These are phyloP conservation scores for Crotalus horridus DNA, from an alignment of 2,113 vertebrate species.

Conservation along the genomic window DNA sequence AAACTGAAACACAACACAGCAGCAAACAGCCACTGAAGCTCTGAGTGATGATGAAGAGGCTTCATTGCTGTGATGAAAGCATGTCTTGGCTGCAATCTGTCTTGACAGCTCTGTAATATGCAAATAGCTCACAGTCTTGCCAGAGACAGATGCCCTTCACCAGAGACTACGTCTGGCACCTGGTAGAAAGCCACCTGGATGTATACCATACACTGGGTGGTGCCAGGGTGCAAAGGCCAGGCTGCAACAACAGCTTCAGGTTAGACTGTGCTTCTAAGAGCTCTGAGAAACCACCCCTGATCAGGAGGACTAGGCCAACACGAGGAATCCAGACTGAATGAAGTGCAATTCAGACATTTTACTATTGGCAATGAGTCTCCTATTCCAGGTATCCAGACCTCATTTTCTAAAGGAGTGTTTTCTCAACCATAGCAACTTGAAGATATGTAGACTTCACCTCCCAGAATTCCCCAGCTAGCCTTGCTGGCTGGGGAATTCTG, in stretches of 20 bases:
- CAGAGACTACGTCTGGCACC: slow-evolving; percentile 30
- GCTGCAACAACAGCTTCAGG: not conserved
- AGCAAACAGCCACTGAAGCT: slow-evolving; percentile 65
- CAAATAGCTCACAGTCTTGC: slow-evolving; percentile 67
- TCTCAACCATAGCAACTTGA: not conserved
- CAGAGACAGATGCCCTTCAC: slow-evolving; percentile 60
- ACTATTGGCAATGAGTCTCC: not conserved
- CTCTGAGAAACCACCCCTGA: not conserved
- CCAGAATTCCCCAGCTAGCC: not conserved
- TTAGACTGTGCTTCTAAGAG: not conserved
- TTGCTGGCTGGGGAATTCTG: not conserved
- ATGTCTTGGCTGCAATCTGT: slow-evolving; percentile 71
- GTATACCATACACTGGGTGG: not conserved
- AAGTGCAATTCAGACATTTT: not conserved
- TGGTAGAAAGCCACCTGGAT: not conserved
- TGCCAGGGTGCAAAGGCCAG: not conserved
- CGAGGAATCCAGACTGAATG: not conserved
- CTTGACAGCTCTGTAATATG: slow-evolving; percentile 66
- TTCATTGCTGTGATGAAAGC: slow-evolving; percentile 61
- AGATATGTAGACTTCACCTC: not conserved
- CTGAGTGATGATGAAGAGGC: slow-evolving; percentile 68
- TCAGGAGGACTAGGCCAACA: not conserved
- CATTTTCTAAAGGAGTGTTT: not conserved
- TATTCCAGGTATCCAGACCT: not conserved
- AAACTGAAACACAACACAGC: slow-evolving; percentile 47